Conservation (phyloP, 2,113 vertebrate genomes). For the Xiphorhynchus elegans region DNA sequence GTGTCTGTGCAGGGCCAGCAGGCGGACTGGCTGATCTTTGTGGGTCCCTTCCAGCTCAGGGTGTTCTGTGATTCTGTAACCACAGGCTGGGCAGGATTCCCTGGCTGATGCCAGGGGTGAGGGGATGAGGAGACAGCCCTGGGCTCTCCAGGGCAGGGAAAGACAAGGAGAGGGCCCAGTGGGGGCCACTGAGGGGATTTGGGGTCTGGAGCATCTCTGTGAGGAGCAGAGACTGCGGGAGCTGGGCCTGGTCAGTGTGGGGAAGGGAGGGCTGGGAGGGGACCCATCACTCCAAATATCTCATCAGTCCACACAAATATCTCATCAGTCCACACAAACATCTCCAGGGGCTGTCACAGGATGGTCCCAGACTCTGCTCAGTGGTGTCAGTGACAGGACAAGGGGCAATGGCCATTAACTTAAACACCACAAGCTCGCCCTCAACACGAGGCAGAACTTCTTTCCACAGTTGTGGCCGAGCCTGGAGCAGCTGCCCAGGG, state of each 20-base stretch:
- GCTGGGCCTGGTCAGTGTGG: not conserved
- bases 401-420: not conserved
- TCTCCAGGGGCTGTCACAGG: not conserved
- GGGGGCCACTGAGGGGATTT: not conserved
- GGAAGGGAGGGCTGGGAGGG: not conserved
- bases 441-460: not conserved
- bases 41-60: no score
- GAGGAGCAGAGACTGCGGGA: not conserved
- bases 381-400: accelerated
- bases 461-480: not conserved
- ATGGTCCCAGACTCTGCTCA: not conserved
- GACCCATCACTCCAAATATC: no score
- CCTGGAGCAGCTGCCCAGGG: not conserved
- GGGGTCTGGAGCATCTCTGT: not conserved
- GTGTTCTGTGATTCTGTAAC: no score
- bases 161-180: not conserved
- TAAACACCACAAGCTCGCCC: not conserved
- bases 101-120: no score
- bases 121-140: no score
- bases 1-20: no score
- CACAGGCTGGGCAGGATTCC: no score
- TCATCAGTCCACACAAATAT: no score
- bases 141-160: no score
- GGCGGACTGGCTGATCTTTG: no score
- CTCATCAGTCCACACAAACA: not conserved